Percentiles rank a stretch among this genome's conserved stretches.
Conservation (phyloP, 1,140 invertebrate genomes). For the Globodera ellingtonae region DNA sequence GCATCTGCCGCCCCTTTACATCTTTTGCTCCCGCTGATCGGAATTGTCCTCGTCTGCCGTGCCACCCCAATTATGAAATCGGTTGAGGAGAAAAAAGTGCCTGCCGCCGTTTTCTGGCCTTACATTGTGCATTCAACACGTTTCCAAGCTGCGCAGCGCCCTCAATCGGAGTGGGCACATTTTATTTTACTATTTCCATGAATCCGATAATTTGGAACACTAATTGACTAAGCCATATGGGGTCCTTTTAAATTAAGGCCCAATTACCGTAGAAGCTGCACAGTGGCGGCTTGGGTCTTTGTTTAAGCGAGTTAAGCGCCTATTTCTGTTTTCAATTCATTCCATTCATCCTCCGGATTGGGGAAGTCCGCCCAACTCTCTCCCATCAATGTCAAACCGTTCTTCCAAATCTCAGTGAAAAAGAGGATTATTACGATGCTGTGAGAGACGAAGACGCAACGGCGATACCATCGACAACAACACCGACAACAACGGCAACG, state of each 20-base stretch:
- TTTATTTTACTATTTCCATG: too few relatives aligned
- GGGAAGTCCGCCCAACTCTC: too few relatives aligned
- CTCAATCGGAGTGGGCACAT: neutral
- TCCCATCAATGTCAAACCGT: neutral
- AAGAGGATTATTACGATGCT: neutral
- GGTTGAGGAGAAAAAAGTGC: neutral
- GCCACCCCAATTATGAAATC: neutral
- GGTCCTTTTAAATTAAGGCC: too few relatives aligned
- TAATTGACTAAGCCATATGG: neutral
- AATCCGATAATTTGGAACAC: neutral
- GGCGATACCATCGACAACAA: neutral
- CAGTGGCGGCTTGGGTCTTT: too few relatives aligned
- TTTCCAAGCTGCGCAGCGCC: neutral
- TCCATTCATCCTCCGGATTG: too few relatives aligned
- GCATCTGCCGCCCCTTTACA: neutral
- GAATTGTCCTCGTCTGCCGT: neutral
- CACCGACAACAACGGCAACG: neutral
- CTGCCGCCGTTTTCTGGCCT: neutral
- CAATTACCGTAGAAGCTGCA: too few relatives aligned
- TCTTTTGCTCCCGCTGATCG: neutral
- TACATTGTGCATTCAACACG: conserved; percentile 5
- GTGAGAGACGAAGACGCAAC: neutral
- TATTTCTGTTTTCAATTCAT: too few relatives aligned
- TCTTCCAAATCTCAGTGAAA: neutral
- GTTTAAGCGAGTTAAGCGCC: too few relatives aligned